Evolutionary conservation across 2,113 vertebrate species (phyloP).

Genomic region (Nycticebus coucang): DNA sequence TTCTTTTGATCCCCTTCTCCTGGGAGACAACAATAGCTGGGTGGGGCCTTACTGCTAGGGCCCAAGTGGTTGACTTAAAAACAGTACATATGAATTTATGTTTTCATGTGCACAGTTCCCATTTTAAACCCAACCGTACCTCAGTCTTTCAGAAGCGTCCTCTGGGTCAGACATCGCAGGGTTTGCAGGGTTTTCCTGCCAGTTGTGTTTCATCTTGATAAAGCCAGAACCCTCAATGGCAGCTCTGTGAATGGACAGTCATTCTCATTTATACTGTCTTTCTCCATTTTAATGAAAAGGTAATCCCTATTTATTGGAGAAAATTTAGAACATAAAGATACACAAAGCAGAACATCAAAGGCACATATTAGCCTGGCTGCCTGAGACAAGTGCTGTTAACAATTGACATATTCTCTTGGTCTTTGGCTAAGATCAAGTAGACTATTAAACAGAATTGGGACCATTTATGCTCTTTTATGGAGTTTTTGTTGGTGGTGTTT

Average conservation of each 20-base stretch:
- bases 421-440: neutral
- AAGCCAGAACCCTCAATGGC: neutral
- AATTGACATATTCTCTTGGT: neutral
- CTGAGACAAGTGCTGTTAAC: neutral
- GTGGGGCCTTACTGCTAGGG: neutral
- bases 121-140: neutral
- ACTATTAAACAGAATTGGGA: neutral
- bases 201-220: constrained; percentile 31
- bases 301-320: neutral
- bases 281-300: constrained; percentile 24
- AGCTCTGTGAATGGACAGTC: neutral
- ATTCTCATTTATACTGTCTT: constrained; percentile 23
- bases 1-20: constrained; percentile 32
- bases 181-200: neutral
- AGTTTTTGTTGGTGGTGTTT: neutral
- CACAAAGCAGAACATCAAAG: constrained; percentile 11
- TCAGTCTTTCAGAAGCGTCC: neutral
- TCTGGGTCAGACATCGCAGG: neutral
- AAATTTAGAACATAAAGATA: neutral
- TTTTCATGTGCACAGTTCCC: neutral
- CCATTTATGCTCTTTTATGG: neutral
- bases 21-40: neutral
- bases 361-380: neutral
- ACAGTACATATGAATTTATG: neutral
- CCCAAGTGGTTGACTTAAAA: neutral